Evolutionary conservation across 2,113 vertebrate genomes (phyloP), one percentile per base, ranked within the genome.

Genomic region (Tylochromis polylepis): DNA sequence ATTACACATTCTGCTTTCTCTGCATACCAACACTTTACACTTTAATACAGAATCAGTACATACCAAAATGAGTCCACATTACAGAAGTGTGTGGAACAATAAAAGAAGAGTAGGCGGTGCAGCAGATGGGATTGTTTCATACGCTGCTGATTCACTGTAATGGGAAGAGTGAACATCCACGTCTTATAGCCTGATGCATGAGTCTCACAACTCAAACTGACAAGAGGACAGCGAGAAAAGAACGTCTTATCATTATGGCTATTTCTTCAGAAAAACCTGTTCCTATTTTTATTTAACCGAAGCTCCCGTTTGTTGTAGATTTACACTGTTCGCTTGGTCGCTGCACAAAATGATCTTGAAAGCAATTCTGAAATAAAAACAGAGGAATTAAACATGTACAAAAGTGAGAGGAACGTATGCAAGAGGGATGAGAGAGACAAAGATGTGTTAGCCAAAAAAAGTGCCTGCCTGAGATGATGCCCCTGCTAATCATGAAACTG

Each of bases 81-180:
- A 83, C 38, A 51, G 78, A 84, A 67, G 72, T 60, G 82, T 86
- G 72, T 56, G 62, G 49, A 78, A 84, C 51, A 80, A 83, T 79
- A 86, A 90, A 67, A 89, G 85, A 81, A 15, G 41, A 87, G 65
- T 70, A 84, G 58, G 86, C 82, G n/a, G 78, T 14, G 83, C 72
- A 59, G 89, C 89, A 90, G 89, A 91, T 94, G 87, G 91, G 85
- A 77, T 82, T 85, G 72, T 89, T 95, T 92, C 84, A 92, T 83
- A 91, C 57, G 15, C 83, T 90, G 70, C 83, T 90, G 89, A 86
- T 90, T 88, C 89, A 91, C 88, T 41, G 49, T 82, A 89, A 90
- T 93, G 82, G 83, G 77, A 89, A 87, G 16, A 55, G 62, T 58
- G 58, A 86, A 59, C 9, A 75, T 85, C 82, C 82, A 20, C 53